phyloP scores from a whole-genome alignment of 2,888 invertebrate genomes.

The Minunthozetes semirufus region DNA sequence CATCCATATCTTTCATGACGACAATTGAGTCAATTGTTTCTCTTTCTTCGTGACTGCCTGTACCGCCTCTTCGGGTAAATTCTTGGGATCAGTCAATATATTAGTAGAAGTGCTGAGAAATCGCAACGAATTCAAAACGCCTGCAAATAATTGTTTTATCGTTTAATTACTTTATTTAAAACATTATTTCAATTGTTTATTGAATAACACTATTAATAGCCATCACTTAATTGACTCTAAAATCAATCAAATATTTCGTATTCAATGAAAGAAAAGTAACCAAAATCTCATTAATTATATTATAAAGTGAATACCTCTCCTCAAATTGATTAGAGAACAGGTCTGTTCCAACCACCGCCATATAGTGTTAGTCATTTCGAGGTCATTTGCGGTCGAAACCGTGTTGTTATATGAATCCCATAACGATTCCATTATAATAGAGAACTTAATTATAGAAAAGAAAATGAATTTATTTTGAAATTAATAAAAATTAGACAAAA shows the following conservation, averaged over 20 bases:
- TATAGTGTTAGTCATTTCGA: conserved; percentile 84
- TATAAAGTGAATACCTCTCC: conserved; percentile 64
- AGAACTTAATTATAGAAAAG: conserved; percentile 63
- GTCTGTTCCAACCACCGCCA: conserved; percentile 93
- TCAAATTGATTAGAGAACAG: conserved; percentile 84
- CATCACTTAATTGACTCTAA: neutral
- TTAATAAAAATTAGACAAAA: neutral
- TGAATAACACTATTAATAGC: too few relatives aligned
- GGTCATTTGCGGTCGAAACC: conserved; percentile 82
- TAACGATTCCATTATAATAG: conserved; percentile 79
- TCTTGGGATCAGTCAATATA: conserved; percentile 78
- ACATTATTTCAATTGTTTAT: neutral
- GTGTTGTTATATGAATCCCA: conserved; percentile 83
- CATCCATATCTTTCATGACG: neutral
- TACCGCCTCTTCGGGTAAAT: conserved; percentile 79
- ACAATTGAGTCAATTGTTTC: conserved; percentile 20
- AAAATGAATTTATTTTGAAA: neutral
- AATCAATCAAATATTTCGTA: neutral
- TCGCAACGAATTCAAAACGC: conserved; percentile 81
- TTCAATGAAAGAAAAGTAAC: too few relatives aligned
- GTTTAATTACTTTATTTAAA: neutral
- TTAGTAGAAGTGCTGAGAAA: conserved; percentile 86
- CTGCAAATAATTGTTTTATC: conserved; percentile 52
- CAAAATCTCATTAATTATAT: neutral
- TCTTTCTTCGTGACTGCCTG: conserved; percentile 57